Conservation (phyloP, 2,113 vertebrate genomes). For the Eidolon helvum region DNA sequence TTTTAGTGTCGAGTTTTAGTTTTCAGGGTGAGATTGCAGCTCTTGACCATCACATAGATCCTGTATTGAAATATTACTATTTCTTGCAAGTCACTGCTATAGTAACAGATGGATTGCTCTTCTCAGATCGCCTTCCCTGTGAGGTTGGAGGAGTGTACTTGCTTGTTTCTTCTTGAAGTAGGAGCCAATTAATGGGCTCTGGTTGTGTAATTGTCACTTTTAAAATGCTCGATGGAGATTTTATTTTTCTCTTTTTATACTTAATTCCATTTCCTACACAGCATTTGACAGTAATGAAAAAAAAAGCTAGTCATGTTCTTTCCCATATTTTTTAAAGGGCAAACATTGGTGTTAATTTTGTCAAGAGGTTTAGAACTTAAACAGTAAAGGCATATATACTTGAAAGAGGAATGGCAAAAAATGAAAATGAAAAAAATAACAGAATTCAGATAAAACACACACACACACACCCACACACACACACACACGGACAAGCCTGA, state of each 20-base stretch:
- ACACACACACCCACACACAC: not conserved
- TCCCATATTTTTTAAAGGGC: conserved; percentile 64
- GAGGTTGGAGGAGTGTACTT: conserved; percentile 48
- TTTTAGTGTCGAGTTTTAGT: conserved; percentile 33
- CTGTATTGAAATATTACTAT: conserved; percentile 69
- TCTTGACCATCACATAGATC: conserved; percentile 52
- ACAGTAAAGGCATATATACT: conserved; percentile 60
- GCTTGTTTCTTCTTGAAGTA: conserved; percentile 54
- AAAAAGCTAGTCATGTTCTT: conserved; percentile 77
- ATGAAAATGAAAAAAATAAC: conserved; percentile 55
- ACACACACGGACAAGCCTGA: not conserved
- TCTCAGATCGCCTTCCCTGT: conserved; percentile 16
- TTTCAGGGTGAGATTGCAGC: conserved; percentile 8
- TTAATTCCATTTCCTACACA: conserved; percentile 77
- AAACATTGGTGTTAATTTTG: conserved; percentile 77
- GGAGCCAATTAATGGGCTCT: conserved; percentile 81
- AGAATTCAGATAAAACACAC: not conserved
- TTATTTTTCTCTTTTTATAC: conserved; percentile 69
- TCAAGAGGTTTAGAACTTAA: conserved; percentile 63
- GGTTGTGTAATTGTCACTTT: conserved; percentile 84
- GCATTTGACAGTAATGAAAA: conserved; percentile 83
- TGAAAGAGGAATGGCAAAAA: conserved; percentile 69
- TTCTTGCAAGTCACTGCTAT: conserved; percentile 1
- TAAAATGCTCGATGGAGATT: conserved; percentile 62
- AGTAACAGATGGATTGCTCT: conserved; percentile 26